Base-by-base conservation (phyloP, 2,797 vertebrate species). In the Tolypeutes matacus region DNA sequence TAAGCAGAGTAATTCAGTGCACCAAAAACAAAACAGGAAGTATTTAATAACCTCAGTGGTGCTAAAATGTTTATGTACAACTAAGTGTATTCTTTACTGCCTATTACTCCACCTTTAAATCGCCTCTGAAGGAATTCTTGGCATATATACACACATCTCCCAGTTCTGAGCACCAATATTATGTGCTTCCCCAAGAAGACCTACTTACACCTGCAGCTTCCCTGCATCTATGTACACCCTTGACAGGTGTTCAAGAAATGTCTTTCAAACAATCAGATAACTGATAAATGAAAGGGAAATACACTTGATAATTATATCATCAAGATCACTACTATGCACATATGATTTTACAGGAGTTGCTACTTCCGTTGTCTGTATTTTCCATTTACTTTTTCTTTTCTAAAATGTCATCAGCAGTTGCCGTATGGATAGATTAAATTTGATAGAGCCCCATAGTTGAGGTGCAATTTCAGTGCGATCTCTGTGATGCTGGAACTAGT, bases 381-480 rank as follows among this genome's bases (percentile, higher is more conserved):
- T 89, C 65, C 64, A 69, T 91, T 60, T 64, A 27, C 25, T 77
- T 89, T 94, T 95, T 91, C 49, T 64, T 77, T 56, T 92, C 64
- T 56, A 81, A 96, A 92, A 91, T 84, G 86, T 67, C 86, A 96
- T 89, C 18, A 20, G 25, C 56, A 86, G 31, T 94, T 89, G 62
- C 36, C 77, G 95, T 95, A 67, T 34, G 21, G 94, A 78, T 56
- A 93, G 78, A 96, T 89, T 91, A 86, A 81, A 95, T 89, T 60
- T 72, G 31, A 93, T 77, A 87, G 88, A 95, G 29, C 27, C 58
- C 89, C 72, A 65, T 93, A 78, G 27, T 87, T 85, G 91, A 95
- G 75, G 31, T 93, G 58, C 78, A 81, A 86, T 88, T 86, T 91
- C 53, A 73, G 75, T 67, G 84, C 31, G 82, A 89, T 81, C 49